Base-by-base conservation (phyloP, 2,113 vertebrate species). In the Oreochromis niloticus region DNA sequence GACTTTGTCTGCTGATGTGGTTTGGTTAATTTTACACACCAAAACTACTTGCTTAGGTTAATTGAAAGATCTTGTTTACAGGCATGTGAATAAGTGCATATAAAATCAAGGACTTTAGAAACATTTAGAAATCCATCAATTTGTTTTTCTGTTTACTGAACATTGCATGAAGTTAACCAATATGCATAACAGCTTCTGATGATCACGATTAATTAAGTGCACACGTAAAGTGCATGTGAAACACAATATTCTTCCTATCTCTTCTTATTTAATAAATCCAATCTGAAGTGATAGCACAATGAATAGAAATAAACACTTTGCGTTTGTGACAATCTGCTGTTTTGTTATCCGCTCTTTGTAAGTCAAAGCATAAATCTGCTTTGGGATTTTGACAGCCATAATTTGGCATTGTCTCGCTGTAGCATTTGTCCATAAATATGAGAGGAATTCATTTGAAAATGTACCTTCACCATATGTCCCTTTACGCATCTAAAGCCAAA, bases 401-500 rank as follows among this genome's bases (percentile, higher is more conserved):
- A 55, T 81, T 81, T 54, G 63, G 27, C 30, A 36, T 68, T 83
- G 11, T 87, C 13, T 43, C 43, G 4, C 54, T 78, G 24, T 34
- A 41, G 39, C 55, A 80, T 85, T 80, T 85, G 84, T 78, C 19
- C 7, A 68, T 78, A 78, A 78, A 78, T 50, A 52, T 78, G 50
- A 71, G 50, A 57, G 75, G 10, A 83, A 84, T 85, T 88, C 8
- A 54, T 87, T 85, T 84, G 19, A 91, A 81, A 90, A 94, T 43
- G 84, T 91, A 90, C 80, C 82, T 82, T 46, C 84, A 79, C 90
- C 92, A 91, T 90, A 85, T 91, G 90, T 43, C 52, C 48, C 81
- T 85, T 79, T 61, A 50, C 27, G 46, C 54, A 85, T 86, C 54
- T 83, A 55, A 22, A 85, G 89, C 87, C 88, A 90, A 90, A 93